A percentile compares a stretch with the other conserved stretches of the same genome.
phyloP scores from a whole-genome alignment of 2,888 invertebrate genomes.

The Scotopteryx bipunctaria region DNA sequence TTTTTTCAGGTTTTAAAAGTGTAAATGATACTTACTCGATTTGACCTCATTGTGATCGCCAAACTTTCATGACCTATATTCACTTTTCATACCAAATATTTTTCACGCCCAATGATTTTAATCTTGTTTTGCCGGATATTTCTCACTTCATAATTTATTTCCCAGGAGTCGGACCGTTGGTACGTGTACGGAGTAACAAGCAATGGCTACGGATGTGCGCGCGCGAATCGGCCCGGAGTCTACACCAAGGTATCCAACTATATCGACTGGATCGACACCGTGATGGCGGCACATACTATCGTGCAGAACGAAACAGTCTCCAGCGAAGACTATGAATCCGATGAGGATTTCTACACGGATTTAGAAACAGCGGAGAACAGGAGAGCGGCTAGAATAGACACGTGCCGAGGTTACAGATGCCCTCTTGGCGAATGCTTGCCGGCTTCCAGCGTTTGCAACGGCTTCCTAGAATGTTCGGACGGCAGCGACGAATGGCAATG shows the following conservation, averaged over 20 bases:
- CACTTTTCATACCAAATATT: too few relatives aligned
- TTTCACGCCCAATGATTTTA: neutral
- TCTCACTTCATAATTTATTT: constrained; percentile 3
- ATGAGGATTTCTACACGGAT: constrained; percentile 68
- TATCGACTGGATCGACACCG: constrained; percentile 87
- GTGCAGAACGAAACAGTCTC: constrained; percentile 46
- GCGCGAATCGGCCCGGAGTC: constrained; percentile 90
- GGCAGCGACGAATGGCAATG: constrained; percentile 89
- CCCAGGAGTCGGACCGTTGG: constrained; percentile 77
- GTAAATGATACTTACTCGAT: too few relatives aligned
- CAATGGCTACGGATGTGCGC: constrained; percentile 91
- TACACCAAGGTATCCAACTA: constrained; percentile 92
- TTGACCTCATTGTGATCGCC: too few relatives aligned
- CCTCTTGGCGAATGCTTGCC: constrained; percentile 90
- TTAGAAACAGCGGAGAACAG: constrained; percentile 72
- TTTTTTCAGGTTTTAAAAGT: too few relatives aligned
- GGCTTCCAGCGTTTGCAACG: constrained; percentile 88
- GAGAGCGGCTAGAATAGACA: constrained; percentile 57
- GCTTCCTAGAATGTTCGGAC: constrained; percentile 90
- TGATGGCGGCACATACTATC: constrained; percentile 70
- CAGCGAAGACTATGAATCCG: constrained; percentile 48
- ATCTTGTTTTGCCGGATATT: neutral
- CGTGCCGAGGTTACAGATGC: constrained; percentile 88
- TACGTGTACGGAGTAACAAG: constrained; percentile 88
- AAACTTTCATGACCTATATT: too few relatives aligned